A percentile compares a stretch with the other conserved stretches of the same genome.
These are phyloP conservation scores for Cabera pusaria DNA, from an alignment of 2,888 invertebrate genomes.

Conservation along the genomic window DNA sequence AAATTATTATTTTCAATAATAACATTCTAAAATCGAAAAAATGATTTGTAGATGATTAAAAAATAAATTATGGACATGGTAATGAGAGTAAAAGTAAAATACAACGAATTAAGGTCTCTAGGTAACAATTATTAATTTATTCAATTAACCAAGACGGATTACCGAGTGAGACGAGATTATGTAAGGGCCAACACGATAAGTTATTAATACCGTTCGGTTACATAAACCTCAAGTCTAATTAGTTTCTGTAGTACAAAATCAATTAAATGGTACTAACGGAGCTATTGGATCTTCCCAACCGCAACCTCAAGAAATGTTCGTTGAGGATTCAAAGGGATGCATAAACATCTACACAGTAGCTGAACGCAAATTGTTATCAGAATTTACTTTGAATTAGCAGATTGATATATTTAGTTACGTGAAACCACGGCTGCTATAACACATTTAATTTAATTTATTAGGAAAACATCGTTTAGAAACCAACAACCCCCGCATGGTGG, in stretches of 20 bases:
- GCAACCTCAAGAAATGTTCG: constrained; percentile 68
- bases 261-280: constrained; percentile 73
- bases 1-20: no score
- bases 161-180: constrained; percentile 54
- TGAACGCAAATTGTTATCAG: constrained; percentile 48
- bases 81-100: not conserved
- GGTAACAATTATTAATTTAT: constrained; percentile 45
- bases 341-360: constrained; percentile 43
- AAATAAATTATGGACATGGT: no score
- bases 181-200: constrained; percentile 59
- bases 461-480: no score
- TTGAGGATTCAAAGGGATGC: constrained; percentile 60
- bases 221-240: constrained; percentile 78
- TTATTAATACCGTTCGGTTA: constrained; percentile 74
- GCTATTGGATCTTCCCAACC: constrained; percentile 56
- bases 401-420: constrained; percentile 22
- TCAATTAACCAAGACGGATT: constrained; percentile 53
- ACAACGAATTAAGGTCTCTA: not conserved
- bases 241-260: constrained; percentile 77
- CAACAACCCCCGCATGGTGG: no score
- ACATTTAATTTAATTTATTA: no score
- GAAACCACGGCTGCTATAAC: not conserved
- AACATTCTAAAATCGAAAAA: no score
- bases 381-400: constrained; percentile 35
- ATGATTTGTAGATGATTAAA: no score